phyloP scores from a whole-genome alignment of 2,888 invertebrate genomes.

The Amblyjoppa proteus region DNA sequence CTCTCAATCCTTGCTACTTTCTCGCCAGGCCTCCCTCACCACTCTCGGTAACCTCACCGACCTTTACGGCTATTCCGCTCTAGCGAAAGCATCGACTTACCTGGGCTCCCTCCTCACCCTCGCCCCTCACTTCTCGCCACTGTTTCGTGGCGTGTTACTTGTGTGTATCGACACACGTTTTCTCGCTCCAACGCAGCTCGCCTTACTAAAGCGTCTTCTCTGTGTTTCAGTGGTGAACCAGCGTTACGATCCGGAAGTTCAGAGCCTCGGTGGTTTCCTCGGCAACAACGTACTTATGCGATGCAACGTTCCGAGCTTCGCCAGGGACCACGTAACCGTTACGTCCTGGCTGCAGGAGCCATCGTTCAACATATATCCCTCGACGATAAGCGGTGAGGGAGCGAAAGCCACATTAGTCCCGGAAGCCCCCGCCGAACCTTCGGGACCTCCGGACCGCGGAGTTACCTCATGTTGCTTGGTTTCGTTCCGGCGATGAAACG shows the following conservation, averaged over 20 bases:
- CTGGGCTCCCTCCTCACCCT: slow-evolving; percentile 39
- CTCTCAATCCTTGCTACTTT: slow-evolving; percentile 45
- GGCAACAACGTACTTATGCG: slow-evolving; percentile 87
- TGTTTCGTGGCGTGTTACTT: background rate
- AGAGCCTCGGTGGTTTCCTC: slow-evolving; percentile 87
- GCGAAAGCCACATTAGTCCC: background rate
- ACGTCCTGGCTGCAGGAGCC: slow-evolving; percentile 87
- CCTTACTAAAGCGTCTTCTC: slow-evolving; percentile 46
- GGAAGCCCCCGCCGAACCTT: no score
- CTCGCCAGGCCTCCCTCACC: slow-evolving; percentile 48
- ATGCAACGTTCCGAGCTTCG: slow-evolving; percentile 87
- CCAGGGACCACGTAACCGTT: slow-evolving; percentile 86
- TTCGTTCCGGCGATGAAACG: no score
- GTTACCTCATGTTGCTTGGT: no score
- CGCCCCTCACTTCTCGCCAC: slow-evolving; percentile 36
- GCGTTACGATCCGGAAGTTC: slow-evolving; percentile 87
- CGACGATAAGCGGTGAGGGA: slow-evolving; percentile 86
- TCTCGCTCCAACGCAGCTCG: background rate
- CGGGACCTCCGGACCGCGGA: background rate
- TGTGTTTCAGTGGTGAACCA: slow-evolving; percentile 86
- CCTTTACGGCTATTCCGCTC: slow-evolving; percentile 63
- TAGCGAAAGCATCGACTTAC: slow-evolving; percentile 64
- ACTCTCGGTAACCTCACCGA: slow-evolving; percentile 55
- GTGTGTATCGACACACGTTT: no score
- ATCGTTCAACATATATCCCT: slow-evolving; percentile 87